A percentile compares a stretch with the other conserved stretches of the same genome.
Conservation (phyloP, 2,888 invertebrate species). For the Cataglyphis livida region DNA sequence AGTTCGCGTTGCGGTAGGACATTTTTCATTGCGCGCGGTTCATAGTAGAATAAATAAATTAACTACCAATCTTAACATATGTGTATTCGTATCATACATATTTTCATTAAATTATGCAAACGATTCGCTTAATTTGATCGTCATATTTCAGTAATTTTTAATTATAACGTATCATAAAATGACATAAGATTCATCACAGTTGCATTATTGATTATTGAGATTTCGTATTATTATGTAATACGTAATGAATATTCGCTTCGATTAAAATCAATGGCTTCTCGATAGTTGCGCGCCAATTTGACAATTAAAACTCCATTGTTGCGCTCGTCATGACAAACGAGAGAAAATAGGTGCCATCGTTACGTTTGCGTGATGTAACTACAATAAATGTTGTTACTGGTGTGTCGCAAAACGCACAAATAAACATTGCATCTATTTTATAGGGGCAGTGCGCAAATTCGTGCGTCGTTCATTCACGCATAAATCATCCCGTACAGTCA, state of each 20-base stretch:
- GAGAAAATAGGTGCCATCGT: conserved; percentile 23
- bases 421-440: conserved; percentile 33
- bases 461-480: conserved; percentile 6
- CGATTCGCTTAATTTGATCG: neutral
- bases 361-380: conserved; percentile 27
- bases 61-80: conserved; percentile 10
- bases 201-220: neutral
- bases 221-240: conserved; percentile 13
- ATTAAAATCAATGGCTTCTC: conserved; percentile 18
- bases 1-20: conserved; percentile 13
- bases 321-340: conserved; percentile 21
- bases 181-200: neutral
- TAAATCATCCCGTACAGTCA: conserved; percentile 34
- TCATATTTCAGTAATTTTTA: neutral
- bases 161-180: neutral
- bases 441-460: conserved; percentile 27
- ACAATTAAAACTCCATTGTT: conserved; percentile 15
- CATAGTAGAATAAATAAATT: conserved; percentile 3
- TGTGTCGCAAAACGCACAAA: conserved; percentile 25
- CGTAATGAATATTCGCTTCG: conserved; percentile 11
- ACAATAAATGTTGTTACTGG: conserved; percentile 42
- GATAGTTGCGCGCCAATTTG: neutral
- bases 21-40: conserved; percentile 19
- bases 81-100: neutral
- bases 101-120: neutral